Conservation (phyloP, 2,113 vertebrate species). For the Pogonocichla stellata region DNA sequence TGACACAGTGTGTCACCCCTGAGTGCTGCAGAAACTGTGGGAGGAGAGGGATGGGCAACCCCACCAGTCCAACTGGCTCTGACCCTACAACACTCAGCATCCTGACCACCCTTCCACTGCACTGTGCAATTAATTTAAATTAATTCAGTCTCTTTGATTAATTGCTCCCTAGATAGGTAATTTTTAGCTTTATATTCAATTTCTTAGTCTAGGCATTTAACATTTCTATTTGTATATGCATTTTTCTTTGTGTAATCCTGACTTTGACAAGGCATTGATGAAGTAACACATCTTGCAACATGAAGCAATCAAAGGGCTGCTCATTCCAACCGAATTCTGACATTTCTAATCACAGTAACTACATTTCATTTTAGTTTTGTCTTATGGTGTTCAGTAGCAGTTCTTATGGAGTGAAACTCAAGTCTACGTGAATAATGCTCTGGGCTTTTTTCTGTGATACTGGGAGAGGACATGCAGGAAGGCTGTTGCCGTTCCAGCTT, state of each 20-base stretch:
- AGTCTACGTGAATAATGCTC: background rate
- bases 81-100: fast-evolving
- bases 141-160: background rate
- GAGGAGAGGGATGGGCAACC: background rate
- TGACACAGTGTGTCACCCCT: background rate
- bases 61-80: background rate
- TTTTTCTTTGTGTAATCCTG: background rate
- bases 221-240: background rate
- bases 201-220: background rate
- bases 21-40: background rate
- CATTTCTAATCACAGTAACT: background rate
- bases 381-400: background rate
- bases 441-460: background rate
- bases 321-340: background rate
- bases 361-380: background rate
- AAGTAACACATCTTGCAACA: background rate
- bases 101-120: background rate
- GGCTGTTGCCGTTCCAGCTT: background rate
- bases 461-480: background rate
- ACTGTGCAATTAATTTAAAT: background rate
- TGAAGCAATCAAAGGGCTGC: background rate
- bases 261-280: background rate
- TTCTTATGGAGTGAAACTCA: background rate
- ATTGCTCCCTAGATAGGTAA: background rate
- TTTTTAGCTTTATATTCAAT: background rate